Conservation (phyloP, 1,140 invertebrate genomes). For the Lucilia sericata region DNA sequence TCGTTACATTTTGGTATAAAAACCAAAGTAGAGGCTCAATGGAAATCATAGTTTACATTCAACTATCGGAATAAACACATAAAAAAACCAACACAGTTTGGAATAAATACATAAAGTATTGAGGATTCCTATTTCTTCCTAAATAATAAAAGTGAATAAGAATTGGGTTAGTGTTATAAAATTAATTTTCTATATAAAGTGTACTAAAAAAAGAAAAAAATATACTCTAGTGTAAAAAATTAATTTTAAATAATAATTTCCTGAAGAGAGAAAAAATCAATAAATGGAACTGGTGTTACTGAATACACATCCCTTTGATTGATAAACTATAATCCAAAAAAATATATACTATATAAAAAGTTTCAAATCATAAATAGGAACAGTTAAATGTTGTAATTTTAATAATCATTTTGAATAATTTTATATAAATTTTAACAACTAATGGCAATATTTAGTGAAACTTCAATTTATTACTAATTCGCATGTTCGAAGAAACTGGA, state of each 20-base stretch:
- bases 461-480: too few relatives aligned
- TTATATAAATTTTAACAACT: too few relatives aligned
- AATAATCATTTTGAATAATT: too few relatives aligned
- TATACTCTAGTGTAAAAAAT: not conserved
- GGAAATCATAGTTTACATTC: slow-evolving; percentile 63
- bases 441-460: too few relatives aligned
- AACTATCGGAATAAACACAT: slow-evolving; percentile 54
- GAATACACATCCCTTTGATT: too few relatives aligned
- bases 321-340: too few relatives aligned
- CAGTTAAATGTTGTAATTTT: too few relatives aligned
- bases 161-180: slow-evolving; percentile 38
- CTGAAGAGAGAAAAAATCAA: too few relatives aligned
- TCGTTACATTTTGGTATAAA: slow-evolving; percentile 58
- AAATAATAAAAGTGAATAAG: slow-evolving; percentile 13
- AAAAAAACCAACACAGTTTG: not conserved
- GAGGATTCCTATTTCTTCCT: not conserved
- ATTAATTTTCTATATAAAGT: not conserved
- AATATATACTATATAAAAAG: too few relatives aligned
- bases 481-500: too few relatives aligned
- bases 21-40: slow-evolving; percentile 57
- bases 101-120: not conserved
- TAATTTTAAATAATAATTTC: not conserved
- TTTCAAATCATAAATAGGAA: too few relatives aligned
- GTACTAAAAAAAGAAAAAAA: slow-evolving; percentile 12
- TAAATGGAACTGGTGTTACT: too few relatives aligned